These are phyloP conservation scores for Melipona quadrifasciata DNA, from an alignment of 1,140 invertebrate genomes.

Conservation along the genomic window DNA sequence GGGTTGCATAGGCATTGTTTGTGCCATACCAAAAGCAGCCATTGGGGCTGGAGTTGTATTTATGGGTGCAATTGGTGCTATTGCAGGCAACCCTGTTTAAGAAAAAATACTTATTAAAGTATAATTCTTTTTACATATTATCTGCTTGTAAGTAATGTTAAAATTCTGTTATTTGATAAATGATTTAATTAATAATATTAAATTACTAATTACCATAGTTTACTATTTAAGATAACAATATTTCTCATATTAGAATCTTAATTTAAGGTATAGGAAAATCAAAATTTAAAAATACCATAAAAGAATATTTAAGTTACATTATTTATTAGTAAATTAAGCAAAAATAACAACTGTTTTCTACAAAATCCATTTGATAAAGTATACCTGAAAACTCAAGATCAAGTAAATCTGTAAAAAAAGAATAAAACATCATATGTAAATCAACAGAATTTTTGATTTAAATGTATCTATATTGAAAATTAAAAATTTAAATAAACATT, in stretches of 20 bases:
- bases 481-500: not conserved
- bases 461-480: not conserved
- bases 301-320: not conserved
- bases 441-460: not conserved
- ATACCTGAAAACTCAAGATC: constrained; percentile 76
- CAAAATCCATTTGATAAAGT: constrained; percentile 44
- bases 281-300: not conserved
- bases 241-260: constrained; percentile 4
- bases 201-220: not conserved
- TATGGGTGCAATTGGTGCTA: constrained; percentile 74
- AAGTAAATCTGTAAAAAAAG: constrained; percentile 76
- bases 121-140: not conserved
- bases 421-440: constrained; percentile 47
- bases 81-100: constrained; percentile 65
- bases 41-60: constrained; percentile 77
- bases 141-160: not conserved
- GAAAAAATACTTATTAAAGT: constrained; percentile 13
- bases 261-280: not conserved
- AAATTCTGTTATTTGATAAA: not conserved
- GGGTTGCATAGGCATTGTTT: constrained; percentile 71
- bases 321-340: constrained; percentile 6
- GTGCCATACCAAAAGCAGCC: constrained; percentile 77
- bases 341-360: constrained; percentile 20
- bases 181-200: not conserved
- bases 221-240: not conserved